Base-by-base conservation (phyloP, 92 coral and sea anemone genomes). In the Porites cylindrica region DNA sequence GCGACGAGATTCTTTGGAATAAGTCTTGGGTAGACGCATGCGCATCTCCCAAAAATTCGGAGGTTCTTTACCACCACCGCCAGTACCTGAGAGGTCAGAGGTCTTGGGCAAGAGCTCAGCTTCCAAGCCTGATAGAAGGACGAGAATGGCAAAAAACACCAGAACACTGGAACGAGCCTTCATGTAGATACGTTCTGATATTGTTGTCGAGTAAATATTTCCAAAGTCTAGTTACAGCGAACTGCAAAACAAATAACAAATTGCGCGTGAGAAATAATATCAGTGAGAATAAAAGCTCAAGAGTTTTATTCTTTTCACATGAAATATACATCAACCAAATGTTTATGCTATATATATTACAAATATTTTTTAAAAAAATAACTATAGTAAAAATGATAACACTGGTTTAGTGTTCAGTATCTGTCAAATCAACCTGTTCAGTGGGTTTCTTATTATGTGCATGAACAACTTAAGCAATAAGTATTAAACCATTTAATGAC, bases 121-220 rank as follows among this genome's bases (percentile, higher is more conserved):
- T 59, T 76, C 67, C 67, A 76, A 59, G 52, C 68, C 80, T 8
- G 58, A 21, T 60, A 76, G 52, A 19, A 76, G 17, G 67, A 58
- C 68, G 80, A 76, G 24, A 76, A 76, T 1, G 24, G 53, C 80
- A 76, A 76, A 13, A 10, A 32, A 51, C 16, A 26, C 1, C 0
- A 76, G 26, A 51, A 32, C 8, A 76, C 68, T 76, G 68, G 68
- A 23, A 12, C 53, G 54, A 16, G 60, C 20, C 18, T 12, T 7
- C 80, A 76, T 76, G 20, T 8, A 23, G 80, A 8, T n/a, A 66
- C 10, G 26, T 7, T 24, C 38, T 14, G 3, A 32, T 18, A 1
- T 32, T 72, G 54, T 50, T 6, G 8, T 43, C 38, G 7, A 67
- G 47, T 10, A 7, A 29, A 12, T 26, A 29, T 10, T 4, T 8